Conservation (phyloP, 2,113 vertebrate genomes). For the Mesitornis unicolor region DNA sequence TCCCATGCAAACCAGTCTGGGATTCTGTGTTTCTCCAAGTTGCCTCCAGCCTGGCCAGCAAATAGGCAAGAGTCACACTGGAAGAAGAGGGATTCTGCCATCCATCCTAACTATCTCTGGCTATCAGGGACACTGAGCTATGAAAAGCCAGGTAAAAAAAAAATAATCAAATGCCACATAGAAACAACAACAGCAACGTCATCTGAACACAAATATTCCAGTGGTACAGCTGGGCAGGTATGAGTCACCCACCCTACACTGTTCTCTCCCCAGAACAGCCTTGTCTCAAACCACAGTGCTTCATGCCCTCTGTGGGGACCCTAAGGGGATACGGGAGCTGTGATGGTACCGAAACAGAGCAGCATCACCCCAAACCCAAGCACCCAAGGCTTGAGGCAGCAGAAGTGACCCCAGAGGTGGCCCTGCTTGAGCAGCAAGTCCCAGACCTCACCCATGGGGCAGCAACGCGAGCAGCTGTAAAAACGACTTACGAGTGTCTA, state of each 20-base stretch:
- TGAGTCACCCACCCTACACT: fast-evolving
- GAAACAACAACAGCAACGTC: fast-evolving
- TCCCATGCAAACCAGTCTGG: no score
- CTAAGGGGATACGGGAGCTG: fast-evolving
- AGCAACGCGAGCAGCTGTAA: fast-evolving
- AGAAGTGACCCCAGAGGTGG: neutral
- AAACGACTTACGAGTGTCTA: neutral
- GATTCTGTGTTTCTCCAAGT: neutral
- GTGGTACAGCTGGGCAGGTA: fast-evolving
- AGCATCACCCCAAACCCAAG: neutral
- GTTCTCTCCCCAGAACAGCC: neutral
- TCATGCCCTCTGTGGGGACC: neutral
- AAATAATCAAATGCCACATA: fast-evolving
- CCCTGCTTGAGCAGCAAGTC: fast-evolving
- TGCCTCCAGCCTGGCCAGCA: neutral
- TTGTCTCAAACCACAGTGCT: fast-evolving
- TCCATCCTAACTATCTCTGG: neutral
- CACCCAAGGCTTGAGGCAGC: no score
- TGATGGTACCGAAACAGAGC: no score
- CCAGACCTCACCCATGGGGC: fast-evolving
- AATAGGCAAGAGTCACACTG: fast-evolving
- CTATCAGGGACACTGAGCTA: neutral
- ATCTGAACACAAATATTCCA: neutral
- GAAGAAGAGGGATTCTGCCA: neutral
- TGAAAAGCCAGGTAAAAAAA: neutral